Base-by-base conservation (phyloP, 2,888 invertebrate genomes). In the Clivina fossor region DNA sequence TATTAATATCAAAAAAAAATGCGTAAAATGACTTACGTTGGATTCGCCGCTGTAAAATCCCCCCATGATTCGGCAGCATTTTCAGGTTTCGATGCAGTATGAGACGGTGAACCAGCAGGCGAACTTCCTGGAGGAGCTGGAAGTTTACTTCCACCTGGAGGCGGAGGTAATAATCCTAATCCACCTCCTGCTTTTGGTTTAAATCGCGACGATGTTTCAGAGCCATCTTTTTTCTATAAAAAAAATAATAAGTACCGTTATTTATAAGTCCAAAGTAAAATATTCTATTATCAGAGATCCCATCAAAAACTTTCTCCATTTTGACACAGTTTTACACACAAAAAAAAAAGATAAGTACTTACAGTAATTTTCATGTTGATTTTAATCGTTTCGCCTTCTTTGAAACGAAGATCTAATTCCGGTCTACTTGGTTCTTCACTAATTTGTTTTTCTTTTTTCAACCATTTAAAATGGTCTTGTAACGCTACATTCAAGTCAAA, bases 351-450 rank as follows among this genome's bases (percentile, higher is more conserved):
- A n/a, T n/a, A 40, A 11, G 26, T 47, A 68, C 78, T 74, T 78
- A 93, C 93, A 61, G 93, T 91, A 62, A 94, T 93, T 77, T 93
- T 92, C 90, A 99, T 93, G 71, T 97, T 99, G 58, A 99, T 96
- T 78, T 95, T 98, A 63, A 99, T 99, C 1, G 98, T 99, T 79
- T 99, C 95, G 15, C 99, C 99, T 69, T 98, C 98, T 71, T 99
- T 99, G 72, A 99, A 98, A 43, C 96, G 90, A 50, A 99, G 81
- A 79, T 99, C 97, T 33, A 99, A 77, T 65, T 93, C 88, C 61
- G 88, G 89, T 64, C 83, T 86, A 59, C 82, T 83, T 7, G 88
- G 86, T 71, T 92, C 90, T 68, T 90, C 88, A 67, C 84, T 86
- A 60, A 88, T 84, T 73, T 88, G 85, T 69, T 88, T 86, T 61